Percentiles rank a stretch among this genome's conserved stretches.
Evolutionary conservation across 2,113 vertebrate species (phyloP).

Genomic region (Amphiprion ocellaris): DNA sequence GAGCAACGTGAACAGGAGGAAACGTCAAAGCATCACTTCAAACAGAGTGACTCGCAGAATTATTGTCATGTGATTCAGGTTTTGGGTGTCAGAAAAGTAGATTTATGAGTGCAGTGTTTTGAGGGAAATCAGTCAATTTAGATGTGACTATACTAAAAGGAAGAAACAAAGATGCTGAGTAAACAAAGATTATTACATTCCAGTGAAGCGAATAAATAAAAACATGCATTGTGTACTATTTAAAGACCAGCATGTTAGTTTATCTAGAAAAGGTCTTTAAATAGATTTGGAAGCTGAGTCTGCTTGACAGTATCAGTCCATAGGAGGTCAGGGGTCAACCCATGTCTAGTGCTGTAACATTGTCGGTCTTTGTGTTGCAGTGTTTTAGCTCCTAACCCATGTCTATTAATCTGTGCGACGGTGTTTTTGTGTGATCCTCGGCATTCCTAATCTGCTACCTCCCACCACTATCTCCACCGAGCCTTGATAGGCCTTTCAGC

Average conservation of each 20-base stretch:
- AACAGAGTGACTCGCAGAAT: slow-evolving; percentile 49
- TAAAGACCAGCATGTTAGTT: slow-evolving; percentile 27
- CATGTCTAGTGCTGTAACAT: slow-evolving; percentile 4
- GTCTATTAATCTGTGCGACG: slow-evolving; percentile 17
- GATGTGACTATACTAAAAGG: neutral
- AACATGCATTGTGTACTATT: slow-evolving; percentile 24
- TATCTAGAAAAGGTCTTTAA: slow-evolving; percentile 52
- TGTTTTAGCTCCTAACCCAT: neutral
- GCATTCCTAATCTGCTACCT: slow-evolving; percentile 49
- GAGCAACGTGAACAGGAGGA: slow-evolving; percentile 42
- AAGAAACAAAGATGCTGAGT: slow-evolving; percentile 1
- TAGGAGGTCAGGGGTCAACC: slow-evolving; percentile 15
- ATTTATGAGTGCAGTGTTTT: neutral
- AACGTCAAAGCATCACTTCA: slow-evolving; percentile 22
- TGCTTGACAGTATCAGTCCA: slow-evolving; percentile 48
- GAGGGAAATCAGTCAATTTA: neutral
- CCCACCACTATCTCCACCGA: slow-evolving; percentile 47
- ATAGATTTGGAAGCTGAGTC: slow-evolving; percentile 47
- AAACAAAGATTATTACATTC: slow-evolving; percentile 9
- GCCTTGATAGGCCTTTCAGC: slow-evolving; percentile 23
- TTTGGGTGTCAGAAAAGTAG: slow-evolving; percentile 16
- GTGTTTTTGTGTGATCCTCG: slow-evolving; percentile 30
- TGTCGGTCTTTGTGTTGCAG: slow-evolving; percentile 5
- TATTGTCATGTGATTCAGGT: slow-evolving; percentile 63
- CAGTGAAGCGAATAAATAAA: slow-evolving; percentile 9